Evolutionary conservation across 2,113 vertebrate species (phyloP), one percentile per base, ranked within the genome.

Genomic region (Nesoenas mayeri): DNA sequence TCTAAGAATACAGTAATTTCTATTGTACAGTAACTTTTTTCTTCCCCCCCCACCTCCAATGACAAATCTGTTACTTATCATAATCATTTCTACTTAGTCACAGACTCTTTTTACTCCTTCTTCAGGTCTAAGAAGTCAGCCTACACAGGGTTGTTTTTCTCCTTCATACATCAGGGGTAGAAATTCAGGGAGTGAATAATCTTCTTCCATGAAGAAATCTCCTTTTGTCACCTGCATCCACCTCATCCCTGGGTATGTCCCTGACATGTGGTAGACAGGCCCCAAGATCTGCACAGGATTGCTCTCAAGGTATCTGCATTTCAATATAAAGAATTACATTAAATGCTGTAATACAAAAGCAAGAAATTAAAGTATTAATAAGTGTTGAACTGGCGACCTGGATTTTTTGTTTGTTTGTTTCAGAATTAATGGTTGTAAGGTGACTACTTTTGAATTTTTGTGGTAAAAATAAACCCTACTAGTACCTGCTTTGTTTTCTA

Each of bases 1-100:
- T 16, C 5, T 32, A 80, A 36, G 16, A 50, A 25, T 36, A 34
- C 14, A 57, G 4, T n/a, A 64, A 36, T 81, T 92, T 64, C 11
- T 57, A 34, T 71, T 85, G 72, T 61, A 36, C 15, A 25, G 29
- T 18, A 40, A 18, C 1, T 7, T 64, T 79, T 40, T 54, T 28
- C 0, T 1, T 4, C 5, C 7, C 1, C 1, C 0, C 1, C 8
- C 12, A 7, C 15, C 22, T 19, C 9, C 10, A 44, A 24, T 64
- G 70, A 65, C 12, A 85, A 67, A 64, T 79, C 28, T 56, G 14
- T 87, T 89, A 31, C 54, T 91, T 62, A 42, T 79, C 8, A 12
- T 10, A 78, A 40, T 56, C 10, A 26, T 85, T 75, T 21, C 34
- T 75, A 6, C 21, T 79, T 60, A 32, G 48, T 85, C 48, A 81